Evolutionary conservation across 2,888 invertebrate species (phyloP).

Genomic region (Clepsis dumicolana): DNA sequence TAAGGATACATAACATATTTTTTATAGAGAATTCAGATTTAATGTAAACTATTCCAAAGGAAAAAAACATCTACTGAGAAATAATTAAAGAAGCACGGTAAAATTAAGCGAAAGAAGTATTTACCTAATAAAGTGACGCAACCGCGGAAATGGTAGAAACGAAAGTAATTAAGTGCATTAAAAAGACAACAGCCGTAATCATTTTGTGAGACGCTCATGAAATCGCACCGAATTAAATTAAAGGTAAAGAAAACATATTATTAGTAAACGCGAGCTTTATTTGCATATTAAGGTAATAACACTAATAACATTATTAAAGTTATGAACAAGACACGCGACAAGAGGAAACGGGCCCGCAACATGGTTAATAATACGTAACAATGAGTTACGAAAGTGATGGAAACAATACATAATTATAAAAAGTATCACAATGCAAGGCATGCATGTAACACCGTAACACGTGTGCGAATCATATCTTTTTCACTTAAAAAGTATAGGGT

Average conservation of each 20-base stretch:
- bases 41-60: background rate
- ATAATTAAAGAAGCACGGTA: conserved; percentile 2
- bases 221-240: conserved; percentile 6
- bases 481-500: background rate
- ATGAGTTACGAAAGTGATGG: conserved; percentile 51
- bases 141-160: conserved; percentile 30
- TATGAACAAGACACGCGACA: conserved; percentile 26
- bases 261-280: conserved; percentile 16
- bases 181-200: conserved; percentile 20
- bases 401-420: conserved; percentile 50
- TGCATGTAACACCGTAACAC: conserved; percentile 8
- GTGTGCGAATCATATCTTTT: conserved; percentile 26
- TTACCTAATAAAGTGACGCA: conserved; percentile 30
- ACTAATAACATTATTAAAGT: conserved; percentile 14
- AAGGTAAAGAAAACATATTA: background rate
- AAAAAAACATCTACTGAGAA: background rate
- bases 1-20: background rate
- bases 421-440: conserved; percentile 51
- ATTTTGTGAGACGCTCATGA: conserved; percentile 11
- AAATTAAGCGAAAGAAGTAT: conserved; percentile 29
- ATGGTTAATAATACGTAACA: conserved; percentile 57
- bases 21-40: background rate
- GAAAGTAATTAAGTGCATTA: conserved; percentile 37
- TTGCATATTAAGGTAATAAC: conserved; percentile 26
- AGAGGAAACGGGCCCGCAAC: conserved; percentile 41